These are phyloP conservation scores for Styela clava DNA, from an alignment of 23 tunicate species.

Conservation along the genomic window DNA sequence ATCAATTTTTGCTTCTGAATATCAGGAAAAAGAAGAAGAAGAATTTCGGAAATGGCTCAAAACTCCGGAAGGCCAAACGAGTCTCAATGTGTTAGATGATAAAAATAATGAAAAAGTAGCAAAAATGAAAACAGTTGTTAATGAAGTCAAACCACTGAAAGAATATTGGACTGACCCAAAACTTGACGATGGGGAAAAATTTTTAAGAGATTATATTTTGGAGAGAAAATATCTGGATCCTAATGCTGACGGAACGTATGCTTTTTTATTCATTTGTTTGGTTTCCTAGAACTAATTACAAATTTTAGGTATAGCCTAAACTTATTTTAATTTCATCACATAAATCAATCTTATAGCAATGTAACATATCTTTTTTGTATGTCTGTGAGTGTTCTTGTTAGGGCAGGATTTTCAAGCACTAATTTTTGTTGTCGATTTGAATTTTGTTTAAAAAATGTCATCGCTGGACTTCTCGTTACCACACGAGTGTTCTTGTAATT, in stretches of 20 bases:
- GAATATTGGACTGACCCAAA: constrained; percentile 74
- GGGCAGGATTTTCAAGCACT: too few relatives aligned
- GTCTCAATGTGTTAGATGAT: not conserved
- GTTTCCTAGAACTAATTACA: too few relatives aligned
- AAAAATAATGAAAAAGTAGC: not conserved
- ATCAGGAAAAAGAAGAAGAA: constrained; percentile 22
- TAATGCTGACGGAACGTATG: not conserved
- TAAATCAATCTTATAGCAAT: too few relatives aligned
- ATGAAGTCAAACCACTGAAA: constrained; percentile 26
- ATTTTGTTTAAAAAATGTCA: too few relatives aligned
- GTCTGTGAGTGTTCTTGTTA: too few relatives aligned
- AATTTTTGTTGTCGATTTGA: too few relatives aligned
- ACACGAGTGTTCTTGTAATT: too few relatives aligned
- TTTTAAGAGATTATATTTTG: constrained; percentile 69
- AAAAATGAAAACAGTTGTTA: not conserved
- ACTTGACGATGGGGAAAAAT: constrained; percentile 68
- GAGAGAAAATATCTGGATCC: constrained; percentile 52
- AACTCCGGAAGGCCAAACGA: constrained; percentile 15
- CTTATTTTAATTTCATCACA: too few relatives aligned
- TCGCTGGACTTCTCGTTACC: too few relatives aligned
- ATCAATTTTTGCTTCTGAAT: not conserved
- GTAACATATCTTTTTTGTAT: too few relatives aligned
- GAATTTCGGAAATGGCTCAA: constrained; percentile 28
- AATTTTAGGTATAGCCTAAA: too few relatives aligned
- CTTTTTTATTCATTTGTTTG: not conserved